A percentile compares a stretch with the other conserved stretches of the same genome.
These are phyloP conservation scores for Xyrauchen texanus DNA, from an alignment of 2,113 vertebrate species.

Conservation along the genomic window DNA sequence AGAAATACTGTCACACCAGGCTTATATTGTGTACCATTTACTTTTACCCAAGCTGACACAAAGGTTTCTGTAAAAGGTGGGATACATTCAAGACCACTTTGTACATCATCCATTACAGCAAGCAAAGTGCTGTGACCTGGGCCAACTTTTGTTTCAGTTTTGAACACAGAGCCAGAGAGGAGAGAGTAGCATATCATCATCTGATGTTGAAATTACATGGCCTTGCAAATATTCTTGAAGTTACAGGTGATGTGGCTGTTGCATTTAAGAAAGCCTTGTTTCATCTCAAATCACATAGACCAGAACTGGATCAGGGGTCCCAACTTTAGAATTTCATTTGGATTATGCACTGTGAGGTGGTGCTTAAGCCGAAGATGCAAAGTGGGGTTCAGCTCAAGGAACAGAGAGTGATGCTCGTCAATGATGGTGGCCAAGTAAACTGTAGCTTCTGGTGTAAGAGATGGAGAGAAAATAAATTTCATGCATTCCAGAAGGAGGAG, in stretches of 20 bases:
- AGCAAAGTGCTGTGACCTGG: too few relatives aligned
- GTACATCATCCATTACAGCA: too few relatives aligned
- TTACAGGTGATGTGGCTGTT: conserved; percentile 35
- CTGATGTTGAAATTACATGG: conserved; percentile 13
- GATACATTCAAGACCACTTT: too few relatives aligned
- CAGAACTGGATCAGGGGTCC: conserved; percentile 27
- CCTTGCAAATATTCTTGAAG: conserved; percentile 22
- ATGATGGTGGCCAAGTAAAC: conserved; percentile 9
- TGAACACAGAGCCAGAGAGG: neutral
- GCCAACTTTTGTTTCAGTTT: too few relatives aligned
- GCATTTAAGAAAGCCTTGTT: conserved; percentile 4
- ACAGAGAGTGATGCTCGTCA: conserved; percentile 17
- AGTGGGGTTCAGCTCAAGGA: conserved; percentile 10
- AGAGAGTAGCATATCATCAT: conserved; percentile 22
- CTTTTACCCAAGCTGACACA: neutral
- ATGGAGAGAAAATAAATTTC: conserved; percentile 21
- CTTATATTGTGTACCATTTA: conserved; percentile 16
- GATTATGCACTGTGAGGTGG: conserved; percentile 27
- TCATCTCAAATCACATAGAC: neutral
- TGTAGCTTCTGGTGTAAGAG: neutral
- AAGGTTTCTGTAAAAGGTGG: neutral
- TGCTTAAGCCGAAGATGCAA: conserved; percentile 30
- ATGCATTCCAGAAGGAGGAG: conserved; percentile 23
- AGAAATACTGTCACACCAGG: neutral
- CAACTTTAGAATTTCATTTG: conserved; percentile 13